Conservation (phyloP, 2,113 vertebrate species). For the Grantiella picta region DNA sequence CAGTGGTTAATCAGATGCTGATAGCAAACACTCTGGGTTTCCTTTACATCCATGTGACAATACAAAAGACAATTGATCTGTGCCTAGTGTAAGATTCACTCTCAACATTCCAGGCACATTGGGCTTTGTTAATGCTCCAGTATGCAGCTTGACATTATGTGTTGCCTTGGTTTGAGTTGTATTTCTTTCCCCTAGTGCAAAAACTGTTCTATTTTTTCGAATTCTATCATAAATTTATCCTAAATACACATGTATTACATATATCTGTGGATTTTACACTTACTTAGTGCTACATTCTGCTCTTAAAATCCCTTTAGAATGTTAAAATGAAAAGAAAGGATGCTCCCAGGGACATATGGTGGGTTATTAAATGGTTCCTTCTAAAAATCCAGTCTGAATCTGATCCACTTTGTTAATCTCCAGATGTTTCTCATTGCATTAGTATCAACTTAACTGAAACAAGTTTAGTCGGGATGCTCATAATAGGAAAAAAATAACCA, state of each 20-base stretch:
- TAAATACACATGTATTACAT: not conserved
- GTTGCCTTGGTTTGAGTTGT: not conserved
- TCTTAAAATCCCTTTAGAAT: not conserved
- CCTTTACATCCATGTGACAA: not conserved
- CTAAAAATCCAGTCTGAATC: not conserved
- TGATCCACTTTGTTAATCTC: not conserved
- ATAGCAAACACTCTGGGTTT: not conserved
- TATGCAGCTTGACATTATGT: not conserved
- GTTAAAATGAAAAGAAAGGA: not conserved
- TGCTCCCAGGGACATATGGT: not conserved
- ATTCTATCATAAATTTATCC: not conserved
- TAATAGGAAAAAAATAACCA: not conserved
- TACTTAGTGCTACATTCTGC: not conserved
- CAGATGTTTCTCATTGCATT: not conserved
- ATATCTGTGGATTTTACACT: not conserved
- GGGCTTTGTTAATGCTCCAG: not conserved
- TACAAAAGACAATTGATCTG: not conserved
- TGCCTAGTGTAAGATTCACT: not conserved
- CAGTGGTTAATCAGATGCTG: slow-evolving; percentile 18
- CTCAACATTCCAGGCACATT: not conserved
- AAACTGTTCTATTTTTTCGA: not conserved
- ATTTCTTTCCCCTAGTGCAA: not conserved
- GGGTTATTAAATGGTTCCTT: not conserved
- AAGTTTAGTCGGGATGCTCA: not conserved
- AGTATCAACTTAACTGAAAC: not conserved